Percentiles rank a stretch among this genome's conserved stretches.
phyloP scores from a whole-genome alignment of 1,140 invertebrate genomes.

The Pachyrhynchus sulphureomaculatus region DNA sequence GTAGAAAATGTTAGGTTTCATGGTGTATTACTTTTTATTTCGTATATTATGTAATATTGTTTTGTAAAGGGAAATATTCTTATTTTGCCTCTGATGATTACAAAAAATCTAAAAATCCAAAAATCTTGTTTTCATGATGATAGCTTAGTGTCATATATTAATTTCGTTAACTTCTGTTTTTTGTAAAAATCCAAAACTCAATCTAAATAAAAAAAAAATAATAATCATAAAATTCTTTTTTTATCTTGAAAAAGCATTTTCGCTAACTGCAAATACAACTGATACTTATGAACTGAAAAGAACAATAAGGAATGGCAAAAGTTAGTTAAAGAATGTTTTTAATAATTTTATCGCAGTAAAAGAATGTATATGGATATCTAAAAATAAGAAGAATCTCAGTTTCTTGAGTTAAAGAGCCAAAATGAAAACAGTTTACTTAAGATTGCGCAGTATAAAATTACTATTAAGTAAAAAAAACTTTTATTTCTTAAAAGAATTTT shows the following conservation, averaged over 20 bases:
- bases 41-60: too few relatives aligned
- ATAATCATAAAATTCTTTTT: constrained; percentile 10
- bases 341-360: constrained; percentile 15
- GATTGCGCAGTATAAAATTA: not conserved
- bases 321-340: constrained; percentile 25
- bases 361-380: constrained; percentile 14
- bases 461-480: constrained; percentile 15
- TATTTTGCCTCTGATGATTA: too few relatives aligned
- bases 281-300: constrained; percentile 6
- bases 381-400: constrained; percentile 18
- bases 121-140: too few relatives aligned
- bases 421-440: constrained; percentile 22
- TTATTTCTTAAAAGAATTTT: constrained; percentile 30
- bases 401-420: constrained; percentile 7
- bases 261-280: not conserved
- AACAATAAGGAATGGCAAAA: constrained; percentile 18
- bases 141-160: too few relatives aligned
- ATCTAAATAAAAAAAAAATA: too few relatives aligned
- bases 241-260: not conserved
- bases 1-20: too few relatives aligned
- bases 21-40: too few relatives aligned
- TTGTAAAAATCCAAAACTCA: not conserved
- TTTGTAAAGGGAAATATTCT: too few relatives aligned
- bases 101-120: too few relatives aligned
- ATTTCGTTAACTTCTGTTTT: not conserved